phyloP scores from a whole-genome alignment of 2,797 vertebrate genomes.

The Gymnothorax javanicus region DNA sequence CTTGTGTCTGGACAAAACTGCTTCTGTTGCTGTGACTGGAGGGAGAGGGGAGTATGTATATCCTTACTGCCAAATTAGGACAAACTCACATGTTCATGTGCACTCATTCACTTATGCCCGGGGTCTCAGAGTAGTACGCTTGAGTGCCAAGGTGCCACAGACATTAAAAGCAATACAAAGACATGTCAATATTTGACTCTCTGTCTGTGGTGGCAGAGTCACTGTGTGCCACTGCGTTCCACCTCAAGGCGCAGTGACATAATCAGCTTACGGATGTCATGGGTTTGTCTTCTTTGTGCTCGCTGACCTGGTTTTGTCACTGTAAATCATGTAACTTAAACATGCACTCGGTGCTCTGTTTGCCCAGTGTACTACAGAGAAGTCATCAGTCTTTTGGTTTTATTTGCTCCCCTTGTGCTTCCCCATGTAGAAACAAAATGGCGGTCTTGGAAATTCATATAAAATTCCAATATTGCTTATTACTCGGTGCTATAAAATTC shows the following conservation, averaged over 20 bases:
- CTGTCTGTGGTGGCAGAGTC: conserved; percentile 9
- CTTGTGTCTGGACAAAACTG: neutral
- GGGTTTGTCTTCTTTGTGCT: conserved; percentile 19
- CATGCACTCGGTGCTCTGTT: neutral
- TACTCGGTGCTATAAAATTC: neutral
- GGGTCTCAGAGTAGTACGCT: neutral
- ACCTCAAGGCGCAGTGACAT: conserved; percentile 14
- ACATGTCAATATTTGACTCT: conserved; percentile 14
- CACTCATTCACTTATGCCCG: neutral
- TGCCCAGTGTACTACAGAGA: neutral
- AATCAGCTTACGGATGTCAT: conserved; percentile 15
- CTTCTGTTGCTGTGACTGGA: conserved; percentile 50
- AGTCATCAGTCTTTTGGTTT: neutral
- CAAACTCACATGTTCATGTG: neutral
- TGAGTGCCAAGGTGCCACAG: neutral
- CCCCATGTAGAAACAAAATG: neutral
- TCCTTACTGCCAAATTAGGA: neutral
- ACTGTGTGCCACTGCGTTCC: neutral
- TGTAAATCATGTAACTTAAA: conserved; percentile 8
- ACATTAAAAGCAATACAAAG: conserved; percentile 13
- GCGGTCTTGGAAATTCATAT: neutral
- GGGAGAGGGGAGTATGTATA: neutral
- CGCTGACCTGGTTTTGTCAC: conserved; percentile 27
- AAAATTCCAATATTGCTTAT: neutral
- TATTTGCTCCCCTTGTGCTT: neutral